phyloP scores from a whole-genome alignment of 1,140 invertebrate species.

The Zophobas atratus region DNA sequence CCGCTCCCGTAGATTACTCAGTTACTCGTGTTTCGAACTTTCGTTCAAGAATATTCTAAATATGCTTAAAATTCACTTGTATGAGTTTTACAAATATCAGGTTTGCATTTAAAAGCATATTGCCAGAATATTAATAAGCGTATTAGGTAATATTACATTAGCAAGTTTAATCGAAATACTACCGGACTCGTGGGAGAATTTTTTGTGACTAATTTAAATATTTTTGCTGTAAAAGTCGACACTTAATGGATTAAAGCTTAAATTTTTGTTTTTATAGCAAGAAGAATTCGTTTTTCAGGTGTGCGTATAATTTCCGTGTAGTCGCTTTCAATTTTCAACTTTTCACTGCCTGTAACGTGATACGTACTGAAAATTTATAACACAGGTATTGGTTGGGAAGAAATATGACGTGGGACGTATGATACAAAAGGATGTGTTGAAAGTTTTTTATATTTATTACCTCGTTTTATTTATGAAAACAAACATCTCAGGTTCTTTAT shows the following conservation, averaged over 20 bases:
- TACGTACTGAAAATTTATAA: slow-evolving; percentile 30
- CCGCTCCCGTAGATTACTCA: too few species aligned
- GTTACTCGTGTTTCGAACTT: too few species aligned
- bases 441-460: slow-evolving; percentile 42
- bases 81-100: too few species aligned
- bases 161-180: too few species aligned
- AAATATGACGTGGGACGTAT: slow-evolving; percentile 34
- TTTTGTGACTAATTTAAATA: too few species aligned
- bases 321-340: slow-evolving; percentile 32
- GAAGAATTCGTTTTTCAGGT: neutral
- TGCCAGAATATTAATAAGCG: too few species aligned
- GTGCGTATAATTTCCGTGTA: neutral
- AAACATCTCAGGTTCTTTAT: neutral
- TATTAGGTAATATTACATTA: too few species aligned
- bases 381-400: slow-evolving; percentile 34
- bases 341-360: slow-evolving; percentile 24
- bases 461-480: slow-evolving; percentile 32
- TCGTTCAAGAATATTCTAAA: too few species aligned
- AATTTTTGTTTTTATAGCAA: neutral
- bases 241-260: neutral
- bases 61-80: too few species aligned
- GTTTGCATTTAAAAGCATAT: too few species aligned
- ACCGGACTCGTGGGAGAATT: too few species aligned
- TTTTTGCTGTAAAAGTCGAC: too few species aligned
- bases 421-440: slow-evolving; percentile 28